Percentiles rank a stretch among this genome's conserved stretches.
phyloP scores from a whole-genome alignment of 2,797 vertebrate species.

The Etheostoma nigrum region DNA sequence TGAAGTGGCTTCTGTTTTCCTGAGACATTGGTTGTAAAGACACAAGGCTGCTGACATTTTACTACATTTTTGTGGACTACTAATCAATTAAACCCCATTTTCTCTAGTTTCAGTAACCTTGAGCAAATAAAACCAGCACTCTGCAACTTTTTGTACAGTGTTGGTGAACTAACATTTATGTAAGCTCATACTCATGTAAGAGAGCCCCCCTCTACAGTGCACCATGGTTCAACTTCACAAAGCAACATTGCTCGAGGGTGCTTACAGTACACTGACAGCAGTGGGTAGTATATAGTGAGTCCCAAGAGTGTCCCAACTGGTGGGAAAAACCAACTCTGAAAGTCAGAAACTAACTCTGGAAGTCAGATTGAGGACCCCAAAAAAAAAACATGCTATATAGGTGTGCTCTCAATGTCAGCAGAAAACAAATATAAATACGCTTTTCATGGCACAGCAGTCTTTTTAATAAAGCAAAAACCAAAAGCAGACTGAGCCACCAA shows the following conservation, averaged over 20 bases:
- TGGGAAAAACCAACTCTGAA: constrained; percentile 57
- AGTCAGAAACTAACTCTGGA: constrained; percentile 60
- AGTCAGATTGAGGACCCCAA: constrained; percentile 41
- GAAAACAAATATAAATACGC: constrained; percentile 30
- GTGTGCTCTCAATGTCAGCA: constrained; percentile 6
- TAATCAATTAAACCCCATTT: not conserved
- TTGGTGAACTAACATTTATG: constrained; percentile 34
- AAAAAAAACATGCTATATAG: constrained; percentile 40
- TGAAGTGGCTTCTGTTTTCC: not conserved
- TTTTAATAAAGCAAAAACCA: constrained; percentile 31
- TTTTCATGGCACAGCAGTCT: constrained; percentile 12
- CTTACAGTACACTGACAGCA: constrained; percentile 42
- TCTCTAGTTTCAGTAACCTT: not conserved
- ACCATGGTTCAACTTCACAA: constrained; percentile 32
- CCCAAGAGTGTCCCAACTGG: constrained; percentile 34
- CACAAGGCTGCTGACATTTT: not conserved
- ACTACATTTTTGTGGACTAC: not conserved
- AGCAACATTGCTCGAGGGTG: constrained; percentile 31
- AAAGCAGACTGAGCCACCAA: constrained; percentile 7
- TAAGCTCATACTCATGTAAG: constrained; percentile 37
- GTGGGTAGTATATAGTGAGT: constrained; percentile 19
- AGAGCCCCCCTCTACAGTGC: constrained; percentile 21
- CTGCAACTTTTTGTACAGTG: not conserved
- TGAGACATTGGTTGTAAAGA: not conserved
- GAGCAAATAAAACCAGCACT: not conserved